Conservation (phyloP, 2,113 vertebrate species). For the Epinephelus moara region DNA sequence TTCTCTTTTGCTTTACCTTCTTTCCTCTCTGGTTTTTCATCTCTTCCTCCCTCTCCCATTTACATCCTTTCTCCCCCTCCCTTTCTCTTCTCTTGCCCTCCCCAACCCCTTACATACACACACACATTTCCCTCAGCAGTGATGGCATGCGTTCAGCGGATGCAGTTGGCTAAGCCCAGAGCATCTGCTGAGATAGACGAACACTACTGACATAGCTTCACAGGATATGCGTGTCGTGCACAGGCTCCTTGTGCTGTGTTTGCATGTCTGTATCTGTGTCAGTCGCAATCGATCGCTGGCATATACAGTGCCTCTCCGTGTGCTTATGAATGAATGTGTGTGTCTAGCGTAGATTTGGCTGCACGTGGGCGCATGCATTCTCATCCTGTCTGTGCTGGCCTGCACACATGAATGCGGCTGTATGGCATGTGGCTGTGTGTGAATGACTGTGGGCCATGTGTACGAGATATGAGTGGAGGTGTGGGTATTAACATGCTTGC, state of each 20-base stretch:
- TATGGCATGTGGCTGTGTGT: conserved; percentile 7
- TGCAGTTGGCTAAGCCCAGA: conserved; percentile 71
- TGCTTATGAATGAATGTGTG: conserved; percentile 60
- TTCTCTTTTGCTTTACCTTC: conserved; percentile 31
- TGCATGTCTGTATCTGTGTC: conserved; percentile 47
- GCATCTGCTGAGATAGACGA: conserved; percentile 75
- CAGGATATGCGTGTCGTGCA: conserved; percentile 33
- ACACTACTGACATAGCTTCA: conserved; percentile 67
- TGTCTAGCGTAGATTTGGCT: conserved; percentile 43
- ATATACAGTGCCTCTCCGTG: conserved; percentile 28
- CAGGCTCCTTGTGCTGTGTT: conserved; percentile 34
- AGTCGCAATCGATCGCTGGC: conserved; percentile 71
- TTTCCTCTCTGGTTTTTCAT: conserved; percentile 10
- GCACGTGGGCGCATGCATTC: conserved; percentile 43
- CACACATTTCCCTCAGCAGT: conserved; percentile 51
- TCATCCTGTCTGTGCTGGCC: conserved; percentile 16
- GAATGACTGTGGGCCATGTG: conserved; percentile 35
- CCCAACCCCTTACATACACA: conserved; percentile 7
- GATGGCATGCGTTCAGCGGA: conserved; percentile 66
- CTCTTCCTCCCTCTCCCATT: conserved; percentile 23
- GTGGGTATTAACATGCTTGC: conserved; percentile 36
- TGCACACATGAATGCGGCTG: conserved; percentile 37
- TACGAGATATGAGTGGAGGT: conserved; percentile 34
- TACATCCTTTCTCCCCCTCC: conserved; percentile 56
- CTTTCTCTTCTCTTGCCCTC: conserved; percentile 37